These are phyloP conservation scores for Aldrovandia affinis DNA, from an alignment of 2,797 vertebrate genomes.

Conservation along the genomic window DNA sequence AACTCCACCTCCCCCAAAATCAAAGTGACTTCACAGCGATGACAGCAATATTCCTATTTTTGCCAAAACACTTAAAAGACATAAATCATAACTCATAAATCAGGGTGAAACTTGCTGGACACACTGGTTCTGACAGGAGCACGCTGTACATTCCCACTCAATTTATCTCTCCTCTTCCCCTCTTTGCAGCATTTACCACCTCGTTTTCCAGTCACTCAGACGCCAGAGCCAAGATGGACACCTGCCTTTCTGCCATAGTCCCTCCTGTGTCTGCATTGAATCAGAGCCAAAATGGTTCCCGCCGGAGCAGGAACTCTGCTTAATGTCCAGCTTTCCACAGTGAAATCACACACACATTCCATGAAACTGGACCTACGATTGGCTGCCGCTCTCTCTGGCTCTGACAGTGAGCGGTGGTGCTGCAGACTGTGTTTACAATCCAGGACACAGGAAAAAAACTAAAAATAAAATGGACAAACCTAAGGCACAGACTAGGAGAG, in stretches of 20 bases:
- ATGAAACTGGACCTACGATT: background rate
- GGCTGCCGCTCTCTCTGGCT: background rate
- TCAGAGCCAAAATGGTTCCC: constrained; percentile 18
- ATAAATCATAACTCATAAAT: constrained; percentile 37
- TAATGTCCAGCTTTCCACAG: constrained; percentile 27
- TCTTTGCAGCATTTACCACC: constrained; percentile 9
- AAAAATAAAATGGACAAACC: no score
- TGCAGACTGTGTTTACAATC: constrained; percentile 19
- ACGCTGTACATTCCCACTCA: background rate
- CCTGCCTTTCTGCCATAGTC: constrained; percentile 25
- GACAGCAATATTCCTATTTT: constrained; percentile 33
- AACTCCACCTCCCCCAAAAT: background rate
- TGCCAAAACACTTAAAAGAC: constrained; percentile 33
- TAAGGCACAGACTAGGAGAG: background rate
- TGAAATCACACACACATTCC: background rate
- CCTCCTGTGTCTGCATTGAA: background rate
- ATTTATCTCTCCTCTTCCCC: background rate
- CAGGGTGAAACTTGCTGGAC: constrained; percentile 19
- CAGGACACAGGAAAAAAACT: constrained; percentile 24
- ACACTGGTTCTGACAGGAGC: constrained; percentile 2
- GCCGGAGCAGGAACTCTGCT: background rate
- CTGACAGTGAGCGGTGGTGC: constrained; percentile 20
- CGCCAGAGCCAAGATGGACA: constrained; percentile 33
- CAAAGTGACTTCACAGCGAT: constrained; percentile 36
- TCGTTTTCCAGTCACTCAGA: constrained; percentile 9